Percentiles rank a stretch among this genome's conserved stretches.
Conservation (phyloP, 2,888 invertebrate genomes). For the Archaeoteleia sp. region DNA sequence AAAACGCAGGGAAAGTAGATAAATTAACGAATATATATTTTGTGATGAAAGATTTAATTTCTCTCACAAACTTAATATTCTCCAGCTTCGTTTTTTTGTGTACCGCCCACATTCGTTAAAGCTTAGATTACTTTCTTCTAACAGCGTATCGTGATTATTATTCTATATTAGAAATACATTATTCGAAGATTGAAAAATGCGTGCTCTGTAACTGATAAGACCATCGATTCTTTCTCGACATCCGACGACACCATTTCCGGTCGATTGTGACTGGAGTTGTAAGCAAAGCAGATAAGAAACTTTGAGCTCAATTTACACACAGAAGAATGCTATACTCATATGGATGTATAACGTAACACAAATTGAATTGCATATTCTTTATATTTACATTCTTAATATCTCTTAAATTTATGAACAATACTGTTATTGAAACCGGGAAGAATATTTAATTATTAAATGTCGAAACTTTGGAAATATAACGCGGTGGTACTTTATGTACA, state of each 20-base stretch:
- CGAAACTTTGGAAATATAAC: too few relatives aligned
- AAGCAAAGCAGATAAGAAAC: conserved; percentile 29
- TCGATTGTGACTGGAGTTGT: conserved; percentile 25
- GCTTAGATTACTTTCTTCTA: too few relatives aligned
- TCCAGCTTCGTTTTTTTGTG: conserved; percentile 7
- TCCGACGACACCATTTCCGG: conserved; percentile 47
- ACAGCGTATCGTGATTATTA: not conserved
- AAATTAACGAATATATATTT: too few relatives aligned
- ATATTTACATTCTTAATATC: not conserved
- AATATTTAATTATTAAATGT: too few relatives aligned
- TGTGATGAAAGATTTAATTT: too few relatives aligned
- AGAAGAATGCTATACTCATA: not conserved
- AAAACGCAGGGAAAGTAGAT: too few relatives aligned
- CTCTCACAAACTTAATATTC: too few relatives aligned
- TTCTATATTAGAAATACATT: not conserved
- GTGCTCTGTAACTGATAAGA: conserved; percentile 29
- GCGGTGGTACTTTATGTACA: too few relatives aligned
- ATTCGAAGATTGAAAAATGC: conserved; percentile 2
- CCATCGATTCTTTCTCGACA: conserved; percentile 36
- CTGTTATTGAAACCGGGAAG: too few relatives aligned
- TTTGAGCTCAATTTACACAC: conserved; percentile 1
- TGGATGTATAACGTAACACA: not conserved
- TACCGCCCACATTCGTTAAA: not conserved
- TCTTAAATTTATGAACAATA: too few relatives aligned
- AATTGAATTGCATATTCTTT: not conserved